These are phyloP conservation scores for Rhabdomys dilectus DNA, from an alignment of 2,113 vertebrate genomes.

Conservation along the genomic window DNA sequence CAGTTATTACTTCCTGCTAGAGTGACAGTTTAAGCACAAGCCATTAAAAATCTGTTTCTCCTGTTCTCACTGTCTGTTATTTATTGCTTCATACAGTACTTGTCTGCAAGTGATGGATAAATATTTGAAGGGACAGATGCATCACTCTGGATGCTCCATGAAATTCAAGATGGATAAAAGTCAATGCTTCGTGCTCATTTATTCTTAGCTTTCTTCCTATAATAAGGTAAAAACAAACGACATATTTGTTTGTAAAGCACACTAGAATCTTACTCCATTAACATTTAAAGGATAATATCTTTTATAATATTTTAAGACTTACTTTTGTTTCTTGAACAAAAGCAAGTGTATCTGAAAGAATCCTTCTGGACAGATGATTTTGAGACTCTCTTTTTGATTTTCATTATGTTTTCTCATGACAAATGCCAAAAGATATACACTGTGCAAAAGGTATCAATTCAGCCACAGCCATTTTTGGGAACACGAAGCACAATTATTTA, in stretches of 20 bases:
- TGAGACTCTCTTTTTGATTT: slow-evolving; percentile 1
- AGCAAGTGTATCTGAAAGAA: neutral
- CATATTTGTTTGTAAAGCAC: neutral
- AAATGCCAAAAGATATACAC: neutral
- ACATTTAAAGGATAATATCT: slow-evolving; percentile 23
- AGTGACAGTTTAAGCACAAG: slow-evolving; percentile 81
- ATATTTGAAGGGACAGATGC: slow-evolving; percentile 84
- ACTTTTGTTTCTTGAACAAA: neutral
- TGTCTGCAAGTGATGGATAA: slow-evolving; percentile 82
- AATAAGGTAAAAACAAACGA: slow-evolving; percentile 60
- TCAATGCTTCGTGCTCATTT: slow-evolving; percentile 56
- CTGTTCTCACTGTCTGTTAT: slow-evolving; percentile 80
- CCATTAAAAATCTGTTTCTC: slow-evolving; percentile 79
- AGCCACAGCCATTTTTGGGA: neutral
- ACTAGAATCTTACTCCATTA: neutral
- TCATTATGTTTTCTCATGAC: neutral
- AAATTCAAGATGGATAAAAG: slow-evolving; percentile 69
- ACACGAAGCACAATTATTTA: neutral
- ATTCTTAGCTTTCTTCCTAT: slow-evolving; percentile 61
- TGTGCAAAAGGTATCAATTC: neutral
- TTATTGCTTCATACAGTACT: slow-evolving; percentile 83
- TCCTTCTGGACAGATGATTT: neutral
- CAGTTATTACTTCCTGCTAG: slow-evolving; percentile 78
- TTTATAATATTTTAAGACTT: neutral
- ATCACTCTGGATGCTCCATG: slow-evolving; percentile 72